These are phyloP conservation scores for Catharus bicknelli DNA, from an alignment of 2,113 vertebrate species.

Conservation along the genomic window DNA sequence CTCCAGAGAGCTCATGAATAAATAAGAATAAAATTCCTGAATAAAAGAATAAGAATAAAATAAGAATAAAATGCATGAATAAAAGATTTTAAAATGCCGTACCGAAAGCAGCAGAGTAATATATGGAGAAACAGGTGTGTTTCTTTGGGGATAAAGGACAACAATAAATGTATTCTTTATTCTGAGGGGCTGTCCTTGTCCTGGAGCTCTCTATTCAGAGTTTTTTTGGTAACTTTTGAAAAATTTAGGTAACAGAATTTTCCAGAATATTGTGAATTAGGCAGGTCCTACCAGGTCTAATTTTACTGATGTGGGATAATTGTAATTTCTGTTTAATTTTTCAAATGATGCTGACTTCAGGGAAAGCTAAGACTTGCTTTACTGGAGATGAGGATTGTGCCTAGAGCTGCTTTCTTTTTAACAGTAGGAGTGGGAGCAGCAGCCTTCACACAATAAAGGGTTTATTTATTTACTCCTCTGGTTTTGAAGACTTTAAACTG, in stretches of 20 bases:
- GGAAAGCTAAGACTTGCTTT: background rate
- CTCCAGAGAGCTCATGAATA: background rate
- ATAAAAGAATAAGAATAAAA: too few species aligned
- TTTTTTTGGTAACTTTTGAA: background rate
- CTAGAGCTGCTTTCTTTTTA: background rate
- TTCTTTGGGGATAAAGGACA: background rate
- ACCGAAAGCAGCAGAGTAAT: background rate
- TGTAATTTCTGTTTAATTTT: background rate
- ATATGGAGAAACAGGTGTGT: fast-evolving
- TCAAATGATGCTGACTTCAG: background rate
- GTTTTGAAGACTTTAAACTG: background rate
- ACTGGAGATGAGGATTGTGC: background rate
- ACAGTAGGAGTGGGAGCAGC: background rate
- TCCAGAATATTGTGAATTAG: background rate
- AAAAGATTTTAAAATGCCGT: background rate
- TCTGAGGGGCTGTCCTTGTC: background rate
- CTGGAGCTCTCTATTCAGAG: background rate
- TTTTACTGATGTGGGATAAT: background rate
- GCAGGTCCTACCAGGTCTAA: background rate
- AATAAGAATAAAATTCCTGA: too few species aligned
- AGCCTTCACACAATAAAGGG: background rate
- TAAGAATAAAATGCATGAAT: background rate
- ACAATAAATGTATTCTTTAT: fast-evolving
- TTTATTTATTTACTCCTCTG: background rate
- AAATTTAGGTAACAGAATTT: background rate